phyloP scores from a whole-genome alignment of 2,113 vertebrate species.

The Hippocampus mohnikei region DNA sequence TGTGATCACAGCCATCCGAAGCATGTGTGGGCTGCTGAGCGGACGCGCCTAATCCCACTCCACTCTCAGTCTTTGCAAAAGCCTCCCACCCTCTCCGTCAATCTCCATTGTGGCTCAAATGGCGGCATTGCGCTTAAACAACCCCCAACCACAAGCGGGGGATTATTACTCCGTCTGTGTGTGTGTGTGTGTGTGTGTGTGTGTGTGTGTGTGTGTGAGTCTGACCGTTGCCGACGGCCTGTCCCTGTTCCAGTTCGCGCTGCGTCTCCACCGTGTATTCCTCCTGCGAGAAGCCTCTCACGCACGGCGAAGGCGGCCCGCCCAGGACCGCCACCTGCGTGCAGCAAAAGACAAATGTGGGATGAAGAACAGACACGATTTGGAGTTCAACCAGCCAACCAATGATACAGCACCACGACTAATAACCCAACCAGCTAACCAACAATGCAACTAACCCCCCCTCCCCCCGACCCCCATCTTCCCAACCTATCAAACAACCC shows the following conservation, averaged over 20 bases:
- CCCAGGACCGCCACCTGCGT: constrained; percentile 41
- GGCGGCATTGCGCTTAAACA: not conserved
- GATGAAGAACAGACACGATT: not conserved
- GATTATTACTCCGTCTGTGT: not conserved
- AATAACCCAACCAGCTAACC: not conserved
- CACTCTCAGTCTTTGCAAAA: not conserved
- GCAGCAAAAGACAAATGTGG: not conserved
- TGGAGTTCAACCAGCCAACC: too few relatives aligned
- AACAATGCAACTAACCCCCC: not conserved
- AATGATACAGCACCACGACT: too few relatives aligned
- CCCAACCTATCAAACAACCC: not conserved
- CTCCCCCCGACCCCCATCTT: too few relatives aligned
- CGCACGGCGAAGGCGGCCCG: constrained; percentile 35
- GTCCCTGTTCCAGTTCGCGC: constrained; percentile 48
- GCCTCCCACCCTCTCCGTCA: not conserved
- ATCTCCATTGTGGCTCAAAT: not conserved
- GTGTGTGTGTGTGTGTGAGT: too few relatives aligned
- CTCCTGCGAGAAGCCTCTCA: constrained; percentile 52
- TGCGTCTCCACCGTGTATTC: constrained; percentile 46
- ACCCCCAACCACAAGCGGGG: not conserved
- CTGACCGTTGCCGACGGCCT: constrained; percentile 59
- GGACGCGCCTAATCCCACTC: not conserved
- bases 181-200: not conserved
- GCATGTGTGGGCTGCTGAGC: not conserved
- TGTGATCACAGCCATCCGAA: not conserved